Evolutionary conservation across 2,888 invertebrate genomes (phyloP).

Genomic region (Leptura quadrifasciata): DNA sequence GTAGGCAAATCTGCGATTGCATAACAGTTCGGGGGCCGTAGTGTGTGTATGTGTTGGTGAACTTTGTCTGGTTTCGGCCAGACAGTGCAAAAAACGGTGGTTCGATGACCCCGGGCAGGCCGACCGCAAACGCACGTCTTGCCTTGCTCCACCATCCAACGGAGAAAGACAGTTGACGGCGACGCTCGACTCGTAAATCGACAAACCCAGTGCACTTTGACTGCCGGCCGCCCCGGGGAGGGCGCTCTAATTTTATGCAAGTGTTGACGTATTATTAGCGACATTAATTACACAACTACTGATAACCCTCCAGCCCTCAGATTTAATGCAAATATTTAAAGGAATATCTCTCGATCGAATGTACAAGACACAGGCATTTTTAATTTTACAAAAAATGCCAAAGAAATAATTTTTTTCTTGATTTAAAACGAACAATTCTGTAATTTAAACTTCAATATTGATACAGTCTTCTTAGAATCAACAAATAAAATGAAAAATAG

Average conservation of each 20-base stretch:
- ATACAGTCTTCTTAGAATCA: too few species aligned
- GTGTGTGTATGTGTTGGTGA: constrained; percentile 49
- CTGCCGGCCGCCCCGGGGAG: neutral
- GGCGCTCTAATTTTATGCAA: neutral
- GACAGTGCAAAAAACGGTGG: constrained; percentile 61
- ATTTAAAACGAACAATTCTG: too few species aligned
- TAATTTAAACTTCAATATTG: too few species aligned
- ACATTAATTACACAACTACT: too few species aligned
- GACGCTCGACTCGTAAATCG: constrained; percentile 34
- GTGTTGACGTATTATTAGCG: too few species aligned
- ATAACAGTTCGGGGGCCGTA: constrained; percentile 40
- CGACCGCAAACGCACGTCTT: constrained; percentile 38
- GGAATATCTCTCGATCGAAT: too few species aligned
- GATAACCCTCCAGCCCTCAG: too few species aligned
- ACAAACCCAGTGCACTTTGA: constrained; percentile 38
- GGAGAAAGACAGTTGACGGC: neutral
- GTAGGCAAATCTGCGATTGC: constrained; percentile 32
- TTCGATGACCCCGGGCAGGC: constrained; percentile 52
- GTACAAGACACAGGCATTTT: too few species aligned
- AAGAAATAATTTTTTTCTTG: too few species aligned
- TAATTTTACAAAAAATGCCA: too few species aligned
- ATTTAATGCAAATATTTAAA: too few species aligned
- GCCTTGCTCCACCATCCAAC: constrained; percentile 1
- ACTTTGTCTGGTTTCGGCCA: constrained; percentile 61
- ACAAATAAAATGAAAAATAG: too few species aligned